Evolutionary conservation across 1,140 invertebrate genomes (phyloP), one percentile per base, ranked within the genome.

Genomic region (Bathynomus jamesi): DNA sequence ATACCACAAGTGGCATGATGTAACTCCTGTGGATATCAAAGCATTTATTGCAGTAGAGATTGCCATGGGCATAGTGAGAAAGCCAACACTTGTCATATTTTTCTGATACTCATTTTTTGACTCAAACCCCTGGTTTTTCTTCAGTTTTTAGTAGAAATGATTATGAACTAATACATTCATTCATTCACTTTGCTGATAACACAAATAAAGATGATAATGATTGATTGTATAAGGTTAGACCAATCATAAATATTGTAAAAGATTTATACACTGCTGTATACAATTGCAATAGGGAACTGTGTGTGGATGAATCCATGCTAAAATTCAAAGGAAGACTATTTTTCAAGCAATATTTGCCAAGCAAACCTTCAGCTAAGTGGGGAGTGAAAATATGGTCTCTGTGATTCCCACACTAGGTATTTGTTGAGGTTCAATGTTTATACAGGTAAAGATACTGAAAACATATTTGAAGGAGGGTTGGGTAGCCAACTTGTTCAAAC

Each of bases 1-100:
- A 28, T 68, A n/a, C 28, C 27, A 53, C 11, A 31, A 1, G 1
- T 68, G 46, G 62, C 7, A 25, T n/a, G 62, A 64, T 4, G n/a
- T 64, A 64, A 24, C 62, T 64, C 24, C 62, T 64, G 32, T n/a
- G 25, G 66, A 68, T 24, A 68, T 68, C 5, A 68, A 68, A 68
- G 1, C 7, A 24, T 17, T 68, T 46, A 40, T 68, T 13, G 67
- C 67, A 53, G 28, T 68, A 2, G 31, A 68, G 60, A 68, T 68
- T 3, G 7, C 0, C 13, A 68, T 60, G 67, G 67, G 67, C 10
- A 28, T 60, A n/a, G 21, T 53, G 17, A n/a, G 60, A n/a, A 60
- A 46, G 8, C 24, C 31, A 8, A 1, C 4, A 2, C 17, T 68
- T 2, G 10, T 53, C 31, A 24, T 68, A 60, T 27, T 68, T 68